Evolutionary conservation across 2,888 invertebrate genomes (phyloP).

Genomic region (Cerastis rubricosa): DNA sequence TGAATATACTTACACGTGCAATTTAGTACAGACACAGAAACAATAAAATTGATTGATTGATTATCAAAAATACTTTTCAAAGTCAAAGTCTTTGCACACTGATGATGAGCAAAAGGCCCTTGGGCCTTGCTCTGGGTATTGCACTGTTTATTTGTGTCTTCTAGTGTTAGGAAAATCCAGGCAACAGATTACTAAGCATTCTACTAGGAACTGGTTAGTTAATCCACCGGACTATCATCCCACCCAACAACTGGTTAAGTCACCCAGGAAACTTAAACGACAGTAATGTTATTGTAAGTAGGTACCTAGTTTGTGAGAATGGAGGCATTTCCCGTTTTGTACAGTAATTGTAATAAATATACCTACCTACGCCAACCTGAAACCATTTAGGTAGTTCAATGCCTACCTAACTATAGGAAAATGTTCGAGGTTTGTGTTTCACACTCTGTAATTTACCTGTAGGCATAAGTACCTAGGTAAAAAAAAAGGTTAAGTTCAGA

Average conservation of each 20-base stretch:
- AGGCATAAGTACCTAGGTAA: not conserved
- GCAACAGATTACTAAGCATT: constrained; percentile 16
- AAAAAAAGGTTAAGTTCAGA: not conserved
- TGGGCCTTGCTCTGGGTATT: no score
- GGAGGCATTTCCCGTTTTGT: constrained; percentile 10
- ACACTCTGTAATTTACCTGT: not conserved
- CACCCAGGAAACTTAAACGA: constrained; percentile 40
- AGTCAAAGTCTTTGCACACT: no score
- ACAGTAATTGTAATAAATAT: constrained; percentile 15
- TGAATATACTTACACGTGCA: no score
- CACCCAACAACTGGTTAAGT: constrained; percentile 17
- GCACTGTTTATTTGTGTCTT: not conserved
- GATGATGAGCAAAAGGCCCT: no score
- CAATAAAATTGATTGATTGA: no score
- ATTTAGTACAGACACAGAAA: no score
- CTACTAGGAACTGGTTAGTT: constrained; percentile 33
- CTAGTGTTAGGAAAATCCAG: not conserved
- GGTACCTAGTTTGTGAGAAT: constrained; percentile 9
- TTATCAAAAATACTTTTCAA: no score
- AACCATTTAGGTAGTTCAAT: not conserved
- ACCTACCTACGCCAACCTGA: constrained; percentile 22
- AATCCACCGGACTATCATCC: constrained; percentile 24
- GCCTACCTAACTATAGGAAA: constrained; percentile 5
- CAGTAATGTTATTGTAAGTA: not conserved
- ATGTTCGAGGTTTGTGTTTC: not conserved